A percentile compares a stretch with the other conserved stretches of the same genome.
These are phyloP conservation scores for Tiphia femorata DNA, from an alignment of 2,888 invertebrate genomes.

Conservation along the genomic window DNA sequence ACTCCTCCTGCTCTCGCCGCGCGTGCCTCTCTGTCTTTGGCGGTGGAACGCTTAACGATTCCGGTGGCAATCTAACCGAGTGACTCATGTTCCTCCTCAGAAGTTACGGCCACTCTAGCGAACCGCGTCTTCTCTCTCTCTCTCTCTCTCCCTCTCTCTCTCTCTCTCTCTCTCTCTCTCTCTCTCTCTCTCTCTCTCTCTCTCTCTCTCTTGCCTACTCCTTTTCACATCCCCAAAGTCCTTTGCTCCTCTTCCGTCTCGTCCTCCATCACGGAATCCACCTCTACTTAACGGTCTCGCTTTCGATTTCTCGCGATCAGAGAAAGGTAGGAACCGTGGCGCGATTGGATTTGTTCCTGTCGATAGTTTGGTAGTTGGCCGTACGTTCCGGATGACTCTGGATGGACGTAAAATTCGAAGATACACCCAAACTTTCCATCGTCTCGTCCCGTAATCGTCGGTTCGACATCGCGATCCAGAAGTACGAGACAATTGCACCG, in stretches of 20 bases:
- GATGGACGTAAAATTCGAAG: too few species aligned
- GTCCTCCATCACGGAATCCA: neutral
- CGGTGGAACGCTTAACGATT: constrained; percentile 12
- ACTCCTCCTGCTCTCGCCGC: constrained; percentile 1
- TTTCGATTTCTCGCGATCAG: neutral
- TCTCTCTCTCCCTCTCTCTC: neutral
- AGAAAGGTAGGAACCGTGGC: neutral
- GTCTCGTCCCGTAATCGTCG: too few species aligned
- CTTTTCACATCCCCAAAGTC: neutral
- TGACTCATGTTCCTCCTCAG: constrained; percentile 14
- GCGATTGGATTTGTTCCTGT: too few species aligned
- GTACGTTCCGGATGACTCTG: too few species aligned
- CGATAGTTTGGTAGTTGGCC: too few species aligned
- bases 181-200: neutral
- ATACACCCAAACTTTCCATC: too few species aligned
- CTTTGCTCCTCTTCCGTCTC: neutral
- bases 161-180: neutral
- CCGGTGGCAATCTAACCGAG: constrained; percentile 22
- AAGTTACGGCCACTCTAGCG: constrained; percentile 5
- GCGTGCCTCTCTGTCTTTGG: constrained; percentile 3
- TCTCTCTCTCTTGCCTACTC: neutral
- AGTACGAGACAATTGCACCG: too few species aligned
- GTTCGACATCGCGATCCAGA: too few species aligned
- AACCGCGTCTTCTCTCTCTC: neutral
- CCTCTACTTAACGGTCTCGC: too few species aligned